Evolutionary conservation across 1,140 invertebrate genomes (phyloP), one percentile per base, ranked within the genome.

Genomic region (Saccostrea glomerata): DNA sequence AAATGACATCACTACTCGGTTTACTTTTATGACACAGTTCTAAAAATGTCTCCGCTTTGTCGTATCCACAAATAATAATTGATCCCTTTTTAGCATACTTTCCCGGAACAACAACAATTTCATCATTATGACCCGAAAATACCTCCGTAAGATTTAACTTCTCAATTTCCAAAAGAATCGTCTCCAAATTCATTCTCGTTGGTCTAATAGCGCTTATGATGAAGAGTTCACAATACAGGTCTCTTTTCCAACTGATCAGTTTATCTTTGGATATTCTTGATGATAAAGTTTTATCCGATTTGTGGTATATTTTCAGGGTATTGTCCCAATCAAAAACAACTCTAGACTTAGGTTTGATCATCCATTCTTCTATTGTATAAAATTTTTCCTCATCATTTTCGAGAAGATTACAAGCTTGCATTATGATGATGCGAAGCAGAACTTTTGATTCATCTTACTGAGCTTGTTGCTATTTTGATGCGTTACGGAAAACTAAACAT

Each of bases 271-370:
- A 20, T 13, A 91, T 84, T 54, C 90, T 60, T 36, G 66, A 73
- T 15, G 63, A 63, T 13, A 90, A 70, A 47, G 54, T 87, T 70
- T 84, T 84, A 2, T 36, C 84, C 20, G 56, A 55, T n/a, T 56
- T 23, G 25, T 88, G 30, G 30, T 89, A 91, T 23, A 90, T 17
- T 60, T 91, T 91, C 30, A 91, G 25, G 0, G 90, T 91, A 77
- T 91, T 91, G 54, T 91, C 90, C 90, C 90, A 91, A 73, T 91
- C 90, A 84, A 91, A 90, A 56, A 91, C 89, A 25, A 91, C 55
- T 4, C 40, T 84, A n/a, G 83, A 56, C 20, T 12, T 6, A 12
- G 63, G 40, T 85, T 56, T n/a, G 11, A 88, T 54, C 25, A 23
- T 63, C 13, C 47, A 36, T 36, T 87, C 86, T 54, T 87, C 82